Conservation (phyloP, 2,113 vertebrate species). For the Lepidothrix coronata region DNA sequence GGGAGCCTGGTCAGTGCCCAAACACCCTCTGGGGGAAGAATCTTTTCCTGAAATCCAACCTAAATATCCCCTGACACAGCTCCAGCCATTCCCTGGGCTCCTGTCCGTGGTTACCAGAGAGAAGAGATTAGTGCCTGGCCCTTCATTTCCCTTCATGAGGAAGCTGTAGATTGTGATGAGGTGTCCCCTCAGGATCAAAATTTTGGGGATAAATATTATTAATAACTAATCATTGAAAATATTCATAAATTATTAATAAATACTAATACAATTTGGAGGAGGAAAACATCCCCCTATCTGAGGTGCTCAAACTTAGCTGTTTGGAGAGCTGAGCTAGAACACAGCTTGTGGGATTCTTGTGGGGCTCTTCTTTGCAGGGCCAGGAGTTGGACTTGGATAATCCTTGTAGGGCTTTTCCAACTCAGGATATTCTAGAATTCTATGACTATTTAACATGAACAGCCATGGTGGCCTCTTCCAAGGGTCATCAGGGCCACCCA, state of each 20-base stretch:
- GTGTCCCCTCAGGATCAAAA: not conserved
- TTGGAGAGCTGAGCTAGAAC: not conserved
- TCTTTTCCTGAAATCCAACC: not conserved
- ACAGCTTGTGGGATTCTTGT: not conserved
- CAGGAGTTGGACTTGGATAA: not conserved
- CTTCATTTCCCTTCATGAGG: not conserved
- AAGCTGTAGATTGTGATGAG: not conserved
- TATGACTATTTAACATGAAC: not conserved
- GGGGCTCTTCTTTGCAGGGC: not conserved
- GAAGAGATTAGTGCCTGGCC: not conserved
- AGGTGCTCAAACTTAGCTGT: not conserved
- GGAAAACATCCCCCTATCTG: not conserved
- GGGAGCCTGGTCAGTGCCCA: not conserved
- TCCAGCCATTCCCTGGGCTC: not conserved
- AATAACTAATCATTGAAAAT: not conserved
- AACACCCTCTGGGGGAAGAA: not conserved
- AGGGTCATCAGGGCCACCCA: not conserved
- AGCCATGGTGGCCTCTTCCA: not conserved
- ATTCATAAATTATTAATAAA: not conserved
- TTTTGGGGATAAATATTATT: not conserved
- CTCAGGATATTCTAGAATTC: not conserved
- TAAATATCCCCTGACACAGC: not conserved
- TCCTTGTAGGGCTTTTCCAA: not conserved
- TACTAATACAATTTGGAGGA: not conserved
- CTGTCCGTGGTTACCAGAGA: not conserved